Evolutionary conservation across 2,113 vertebrate species (phyloP).

Genomic region (Elephas maximus): DNA sequence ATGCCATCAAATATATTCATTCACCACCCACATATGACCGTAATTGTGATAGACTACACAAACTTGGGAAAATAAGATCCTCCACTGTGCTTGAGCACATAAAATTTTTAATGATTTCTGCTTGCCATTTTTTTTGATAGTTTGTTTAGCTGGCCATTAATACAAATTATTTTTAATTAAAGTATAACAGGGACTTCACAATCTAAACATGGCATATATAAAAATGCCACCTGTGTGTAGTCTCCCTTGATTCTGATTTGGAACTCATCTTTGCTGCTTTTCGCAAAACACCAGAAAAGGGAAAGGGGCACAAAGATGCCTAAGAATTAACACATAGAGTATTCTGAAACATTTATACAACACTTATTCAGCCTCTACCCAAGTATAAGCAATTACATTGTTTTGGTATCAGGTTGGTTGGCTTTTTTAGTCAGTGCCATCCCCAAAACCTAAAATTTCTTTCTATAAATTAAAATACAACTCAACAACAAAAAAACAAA

Average conservation of each 20-base stretch:
- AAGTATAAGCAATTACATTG: not conserved
- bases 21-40: not conserved
- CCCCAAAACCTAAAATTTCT: not conserved
- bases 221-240: not conserved
- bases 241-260: not conserved
- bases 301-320: not conserved
- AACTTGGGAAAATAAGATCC: not conserved
- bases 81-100: not conserved
- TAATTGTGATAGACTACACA: slow-evolving; percentile 13
- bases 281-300: not conserved
- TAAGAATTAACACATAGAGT: not conserved
- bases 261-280: not conserved
- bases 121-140: not conserved
- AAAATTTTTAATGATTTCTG: not conserved
- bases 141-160: slow-evolving; percentile 5
- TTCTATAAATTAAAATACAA: not conserved
- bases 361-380: not conserved
- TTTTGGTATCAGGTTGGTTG: not conserved
- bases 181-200: slow-evolving; percentile 46
- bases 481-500: slow-evolving; percentile 5
- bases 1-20: not conserved
- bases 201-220: not conserved
- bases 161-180: not conserved
- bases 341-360: not conserved
- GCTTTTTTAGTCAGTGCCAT: not conserved